Conservation (phyloP, 2,888 invertebrate genomes). For the Agriopis leucophaearia region DNA sequence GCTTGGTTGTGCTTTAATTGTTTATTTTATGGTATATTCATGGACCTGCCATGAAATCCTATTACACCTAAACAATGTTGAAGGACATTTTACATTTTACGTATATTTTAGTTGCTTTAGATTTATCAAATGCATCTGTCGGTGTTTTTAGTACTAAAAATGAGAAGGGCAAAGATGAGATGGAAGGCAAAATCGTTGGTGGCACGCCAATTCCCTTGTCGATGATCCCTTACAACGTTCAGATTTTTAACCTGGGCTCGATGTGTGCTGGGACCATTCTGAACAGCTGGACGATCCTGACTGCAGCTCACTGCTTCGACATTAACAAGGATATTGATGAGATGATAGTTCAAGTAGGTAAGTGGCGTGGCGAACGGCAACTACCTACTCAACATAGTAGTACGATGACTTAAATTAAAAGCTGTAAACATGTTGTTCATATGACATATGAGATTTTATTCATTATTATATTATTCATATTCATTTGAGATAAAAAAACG, state of each 20-base stretch:
- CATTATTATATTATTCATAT: no score
- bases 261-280: conserved; percentile 70
- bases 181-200: conserved; percentile 61
- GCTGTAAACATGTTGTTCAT: background rate
- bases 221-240: conserved; percentile 61
- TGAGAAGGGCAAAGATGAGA: conserved; percentile 4
- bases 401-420: background rate
- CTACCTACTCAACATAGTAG: background rate
- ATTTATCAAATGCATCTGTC: conserved; percentile 9
- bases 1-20: conserved; percentile 4
- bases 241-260: conserved; percentile 65
- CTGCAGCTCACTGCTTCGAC: conserved; percentile 73
- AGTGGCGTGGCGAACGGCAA: conserved; percentile 39
- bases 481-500: no score
- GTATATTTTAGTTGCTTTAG: conserved; percentile 11
- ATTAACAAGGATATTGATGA: conserved; percentile 54
- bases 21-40: conserved; percentile 7
- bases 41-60: background rate
- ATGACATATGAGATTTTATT: no score
- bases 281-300: conserved; percentile 66
- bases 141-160: background rate
- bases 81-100: background rate
- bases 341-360: conserved; percentile 67
- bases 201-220: conserved; percentile 57
- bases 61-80: conserved; percentile 10